Percentiles rank a stretch among this genome's conserved stretches.
These are phyloP conservation scores for Plodia interpunctella DNA, from an alignment of 1,140 invertebrate genomes.

Conservation along the genomic window DNA sequence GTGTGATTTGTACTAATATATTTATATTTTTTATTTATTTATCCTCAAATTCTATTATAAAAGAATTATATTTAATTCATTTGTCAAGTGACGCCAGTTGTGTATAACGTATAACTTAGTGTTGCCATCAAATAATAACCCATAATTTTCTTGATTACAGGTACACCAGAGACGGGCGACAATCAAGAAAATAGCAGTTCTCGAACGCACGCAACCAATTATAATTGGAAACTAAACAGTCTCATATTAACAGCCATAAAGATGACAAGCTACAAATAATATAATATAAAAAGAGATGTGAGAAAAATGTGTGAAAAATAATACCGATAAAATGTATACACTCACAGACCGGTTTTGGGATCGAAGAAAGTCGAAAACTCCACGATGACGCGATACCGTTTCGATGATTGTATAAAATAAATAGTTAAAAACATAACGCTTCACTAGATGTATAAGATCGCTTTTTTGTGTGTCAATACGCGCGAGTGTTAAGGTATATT, in stretches of 20 bases:
- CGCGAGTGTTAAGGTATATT: conserved; percentile 40
- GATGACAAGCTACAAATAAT: conserved; percentile 3
- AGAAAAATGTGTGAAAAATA: conserved; percentile 46
- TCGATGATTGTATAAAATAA: conserved; percentile 57
- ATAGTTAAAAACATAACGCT: conserved; percentile 37
- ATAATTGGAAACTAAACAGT: background rate
- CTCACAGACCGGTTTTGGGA: conserved; percentile 49
- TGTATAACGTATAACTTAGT: background rate
- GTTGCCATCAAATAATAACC: conserved; percentile 4
- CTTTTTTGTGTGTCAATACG: conserved; percentile 56
- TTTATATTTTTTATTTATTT: too few species aligned
- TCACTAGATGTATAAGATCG: conserved; percentile 36
- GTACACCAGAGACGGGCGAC: conserved; percentile 16
- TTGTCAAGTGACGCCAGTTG: conserved; percentile 15
- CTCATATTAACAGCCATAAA: background rate
- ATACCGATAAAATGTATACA: background rate
- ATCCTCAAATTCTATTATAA: background rate
- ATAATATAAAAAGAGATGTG: background rate
- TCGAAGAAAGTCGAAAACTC: conserved; percentile 47
- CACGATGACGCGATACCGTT: conserved; percentile 55
- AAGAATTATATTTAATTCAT: background rate
- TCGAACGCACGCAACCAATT: conserved; percentile 19
- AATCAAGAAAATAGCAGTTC: conserved; percentile 21
- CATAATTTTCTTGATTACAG: conserved; percentile 27
- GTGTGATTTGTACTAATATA: too few species aligned